Conservation (phyloP, 2,888 invertebrate species). For the Leptinotarsa peninsularis region DNA sequence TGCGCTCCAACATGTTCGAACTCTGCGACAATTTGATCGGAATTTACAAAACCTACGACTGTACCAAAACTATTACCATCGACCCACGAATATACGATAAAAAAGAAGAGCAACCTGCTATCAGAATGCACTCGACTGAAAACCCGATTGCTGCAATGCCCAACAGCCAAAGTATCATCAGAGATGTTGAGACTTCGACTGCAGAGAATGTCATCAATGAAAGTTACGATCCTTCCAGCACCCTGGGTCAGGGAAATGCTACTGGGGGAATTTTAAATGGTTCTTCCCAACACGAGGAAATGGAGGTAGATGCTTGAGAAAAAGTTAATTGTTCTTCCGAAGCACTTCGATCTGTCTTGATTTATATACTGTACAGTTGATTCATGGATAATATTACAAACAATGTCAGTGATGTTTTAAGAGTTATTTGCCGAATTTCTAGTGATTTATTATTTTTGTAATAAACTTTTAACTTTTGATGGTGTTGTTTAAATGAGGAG, state of each 20-base stretch:
- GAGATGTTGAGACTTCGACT: not conserved
- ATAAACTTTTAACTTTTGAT: not conserved
- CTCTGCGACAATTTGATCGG: slow-evolving; percentile 91
- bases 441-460: not conserved
- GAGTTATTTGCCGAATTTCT: not conserved
- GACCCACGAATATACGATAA: slow-evolving; percentile 56
- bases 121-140: not conserved
- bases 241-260: not conserved
- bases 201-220: not conserved
- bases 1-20: slow-evolving; percentile 98
- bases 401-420: not conserved
- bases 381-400: not conserved
- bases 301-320: slow-evolving; percentile 28
- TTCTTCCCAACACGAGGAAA: slow-evolving; percentile 26
- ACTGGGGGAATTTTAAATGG: slow-evolving; percentile 26
- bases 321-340: not conserved
- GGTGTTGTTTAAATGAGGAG: not conserved
- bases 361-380: slow-evolving; percentile 5
- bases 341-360: not conserved
- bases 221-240: not conserved
- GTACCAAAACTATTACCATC: slow-evolving; percentile 83
- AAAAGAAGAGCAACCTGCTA: slow-evolving; percentile 10
- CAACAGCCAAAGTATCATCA: not conserved
- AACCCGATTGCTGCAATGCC: not conserved
- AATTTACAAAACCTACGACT: slow-evolving; percentile 93